phyloP scores from a whole-genome alignment of 2,888 invertebrate species.

The Dryobota labecula region DNA sequence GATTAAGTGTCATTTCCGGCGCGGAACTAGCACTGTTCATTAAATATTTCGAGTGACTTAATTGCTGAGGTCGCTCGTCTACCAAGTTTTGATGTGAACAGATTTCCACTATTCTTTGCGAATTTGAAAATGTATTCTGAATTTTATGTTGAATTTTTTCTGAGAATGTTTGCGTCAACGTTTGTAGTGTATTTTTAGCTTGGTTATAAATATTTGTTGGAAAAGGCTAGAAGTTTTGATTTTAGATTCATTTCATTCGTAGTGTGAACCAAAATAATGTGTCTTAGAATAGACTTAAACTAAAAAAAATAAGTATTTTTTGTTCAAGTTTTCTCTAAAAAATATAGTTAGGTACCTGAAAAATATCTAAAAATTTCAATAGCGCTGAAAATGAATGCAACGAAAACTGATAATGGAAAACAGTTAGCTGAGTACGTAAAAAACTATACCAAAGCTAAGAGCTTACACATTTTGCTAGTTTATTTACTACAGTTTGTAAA shows the following conservation, averaged over 20 bases:
- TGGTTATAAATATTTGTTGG: neutral
- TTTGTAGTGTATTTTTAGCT: neutral
- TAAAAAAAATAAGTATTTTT: too few relatives aligned
- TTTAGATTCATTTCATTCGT: neutral
- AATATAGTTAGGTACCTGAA: neutral
- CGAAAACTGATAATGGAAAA: neutral
- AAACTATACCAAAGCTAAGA: conserved; percentile 8
- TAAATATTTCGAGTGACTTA: conserved; percentile 89
- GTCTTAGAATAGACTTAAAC: too few relatives aligned
- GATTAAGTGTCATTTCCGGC: conserved; percentile 90
- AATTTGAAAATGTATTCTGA: conserved; percentile 51
- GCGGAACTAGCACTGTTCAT: conserved; percentile 89
- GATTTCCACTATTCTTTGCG: conserved; percentile 73
- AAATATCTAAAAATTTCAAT: neutral
- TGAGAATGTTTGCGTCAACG: too few relatives aligned
- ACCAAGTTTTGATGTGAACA: conserved; percentile 80
- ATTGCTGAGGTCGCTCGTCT: conserved; percentile 85
- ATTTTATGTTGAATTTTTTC: conserved; percentile 21
- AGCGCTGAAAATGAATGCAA: neutral
- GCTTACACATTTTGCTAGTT: conserved; percentile 32
- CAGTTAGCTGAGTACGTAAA: conserved; percentile 1
- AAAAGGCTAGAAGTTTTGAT: neutral
- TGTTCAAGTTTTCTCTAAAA: neutral
- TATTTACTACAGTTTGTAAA: conserved; percentile 45
- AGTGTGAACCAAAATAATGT: too few relatives aligned